Evolutionary conservation across 1,140 invertebrate genomes (phyloP), one percentile per base, ranked within the genome.

Genomic region (Anastrepha obliqua): DNA sequence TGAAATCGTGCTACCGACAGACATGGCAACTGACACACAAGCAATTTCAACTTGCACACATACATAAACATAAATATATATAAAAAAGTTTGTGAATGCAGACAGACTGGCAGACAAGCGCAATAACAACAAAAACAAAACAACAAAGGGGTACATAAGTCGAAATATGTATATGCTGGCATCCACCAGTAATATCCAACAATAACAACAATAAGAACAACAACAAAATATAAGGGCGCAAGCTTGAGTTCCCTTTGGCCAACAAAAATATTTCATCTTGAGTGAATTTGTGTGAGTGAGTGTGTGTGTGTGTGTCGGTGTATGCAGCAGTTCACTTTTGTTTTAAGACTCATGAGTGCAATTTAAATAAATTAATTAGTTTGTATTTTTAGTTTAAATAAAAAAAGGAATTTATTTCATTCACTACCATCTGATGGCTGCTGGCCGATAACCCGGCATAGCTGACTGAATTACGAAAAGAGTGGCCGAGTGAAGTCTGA

Each of bases 301-400:
- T 74, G 15, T 47, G 42, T 74, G 67, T 74, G 39, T 62, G 60
- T 62, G 17, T 17, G 17, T 58, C 7, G 13, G 13, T 13, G 55
- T 62, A 6, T 11, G 29, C 29, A 29, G 29, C 7, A 2, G 20
- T 17, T 55, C n/a, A 58, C n/a, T 15, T 65, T 65, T 44, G 39
- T 44, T 86, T 59, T 44, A 51, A 65, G 85, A 65, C 85, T 44
- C 58, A 65, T 44, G 58, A 86, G 55, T 60, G 58, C 39, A 86
- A 86, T 65, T 65, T 44, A 86, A 86, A 86, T 65, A 60, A 86
- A 86, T 86, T 86, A 86, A 86, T 86, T 86, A 86, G 85, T 62
- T 62, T 86, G 62, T 86, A 86, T 86, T 86, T 86, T 86, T 81
- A 81, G 74, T 81, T 81, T 20, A 81, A 55, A 47, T 58, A 81